Evolutionary conservation across 2,888 invertebrate species (phyloP).

Genomic region (Teleiodes luculella): DNA sequence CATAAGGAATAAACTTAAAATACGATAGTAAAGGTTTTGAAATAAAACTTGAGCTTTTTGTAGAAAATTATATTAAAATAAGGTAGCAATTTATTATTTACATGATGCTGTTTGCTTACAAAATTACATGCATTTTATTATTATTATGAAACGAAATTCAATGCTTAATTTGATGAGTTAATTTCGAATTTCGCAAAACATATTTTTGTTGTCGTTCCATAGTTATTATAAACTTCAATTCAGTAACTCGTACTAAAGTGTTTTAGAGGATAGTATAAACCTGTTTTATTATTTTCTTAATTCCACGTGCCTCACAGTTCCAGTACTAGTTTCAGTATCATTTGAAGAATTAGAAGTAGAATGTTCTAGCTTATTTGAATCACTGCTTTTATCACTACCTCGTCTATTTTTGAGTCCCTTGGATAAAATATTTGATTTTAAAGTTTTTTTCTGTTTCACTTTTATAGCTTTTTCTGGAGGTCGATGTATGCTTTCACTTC

Average conservation of each 20-base stretch:
- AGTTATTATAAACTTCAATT: too few relatives aligned
- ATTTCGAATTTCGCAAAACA: neutral
- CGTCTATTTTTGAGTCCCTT: constrained; percentile 47
- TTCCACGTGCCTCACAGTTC: constrained; percentile 64
- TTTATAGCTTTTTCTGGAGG: constrained; percentile 67
- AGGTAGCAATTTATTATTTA: too few relatives aligned
- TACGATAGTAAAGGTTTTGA: neutral
- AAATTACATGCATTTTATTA: neutral
- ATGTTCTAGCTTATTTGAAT: constrained; percentile 59
- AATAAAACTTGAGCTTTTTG: constrained; percentile 5
- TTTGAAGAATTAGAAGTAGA: constrained; percentile 80
- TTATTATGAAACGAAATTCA: neutral
- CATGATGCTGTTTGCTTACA: too few relatives aligned
- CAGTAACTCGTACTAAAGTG: too few relatives aligned
- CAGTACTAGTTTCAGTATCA: constrained; percentile 73
- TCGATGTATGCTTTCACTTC: constrained; percentile 66
- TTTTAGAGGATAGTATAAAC: too few relatives aligned
- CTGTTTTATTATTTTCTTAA: constrained; percentile 34
- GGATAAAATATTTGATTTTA: constrained; percentile 52
- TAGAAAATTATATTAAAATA: neutral
- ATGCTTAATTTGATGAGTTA: too few relatives aligned
- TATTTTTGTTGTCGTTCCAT: neutral
- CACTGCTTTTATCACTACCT: constrained; percentile 38
- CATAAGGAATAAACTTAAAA: neutral
- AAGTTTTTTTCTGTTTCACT: constrained; percentile 54